Evolutionary conservation across 1,140 invertebrate genomes (phyloP).

Genomic region (Pseudomyrmex dendroicus): DNA sequence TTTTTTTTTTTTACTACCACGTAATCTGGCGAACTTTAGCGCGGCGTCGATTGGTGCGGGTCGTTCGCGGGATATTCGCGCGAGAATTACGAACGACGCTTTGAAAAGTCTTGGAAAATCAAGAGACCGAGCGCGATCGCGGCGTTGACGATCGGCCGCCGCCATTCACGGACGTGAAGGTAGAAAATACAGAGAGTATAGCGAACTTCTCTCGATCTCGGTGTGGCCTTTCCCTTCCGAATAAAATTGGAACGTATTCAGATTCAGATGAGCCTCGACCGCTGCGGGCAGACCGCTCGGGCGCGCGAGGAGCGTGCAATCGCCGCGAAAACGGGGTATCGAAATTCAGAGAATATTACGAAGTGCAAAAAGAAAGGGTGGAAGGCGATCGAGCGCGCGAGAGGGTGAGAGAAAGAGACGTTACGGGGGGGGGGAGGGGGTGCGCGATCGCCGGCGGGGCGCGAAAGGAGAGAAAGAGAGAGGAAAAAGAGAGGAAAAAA

Average conservation of each 20-base stretch:
- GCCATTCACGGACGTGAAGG: not conserved
- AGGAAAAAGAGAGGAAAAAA: constrained; percentile 8
- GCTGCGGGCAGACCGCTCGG: not conserved
- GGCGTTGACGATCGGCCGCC: too few relatives aligned
- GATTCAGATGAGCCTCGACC: constrained; percentile 65
- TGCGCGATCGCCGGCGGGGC: too few relatives aligned
- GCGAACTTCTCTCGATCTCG: constrained; percentile 45
- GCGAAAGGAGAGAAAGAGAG: not conserved
- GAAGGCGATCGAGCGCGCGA: not conserved
- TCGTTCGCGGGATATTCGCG: constrained; percentile 10
- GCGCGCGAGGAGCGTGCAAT: not conserved
- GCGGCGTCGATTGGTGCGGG: not conserved
- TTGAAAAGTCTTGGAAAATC: not conserved
- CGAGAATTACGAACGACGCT: not conserved
- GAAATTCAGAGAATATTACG: constrained; percentile 61
- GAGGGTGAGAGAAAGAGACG: too few relatives aligned
- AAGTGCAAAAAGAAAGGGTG: constrained; percentile 38
- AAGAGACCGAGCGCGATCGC: too few relatives aligned
- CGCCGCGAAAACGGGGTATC: constrained; percentile 19
- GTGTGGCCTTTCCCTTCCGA: not conserved
- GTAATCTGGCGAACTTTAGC: not conserved
- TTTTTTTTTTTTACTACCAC: not conserved
- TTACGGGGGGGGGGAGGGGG: too few relatives aligned
- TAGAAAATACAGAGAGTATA: constrained; percentile 30
- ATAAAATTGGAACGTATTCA: constrained; percentile 68